Percentiles rank a stretch among this genome's conserved stretches.
Conservation (phyloP, 2,797 vertebrate genomes). For the Caiman crocodilus region DNA sequence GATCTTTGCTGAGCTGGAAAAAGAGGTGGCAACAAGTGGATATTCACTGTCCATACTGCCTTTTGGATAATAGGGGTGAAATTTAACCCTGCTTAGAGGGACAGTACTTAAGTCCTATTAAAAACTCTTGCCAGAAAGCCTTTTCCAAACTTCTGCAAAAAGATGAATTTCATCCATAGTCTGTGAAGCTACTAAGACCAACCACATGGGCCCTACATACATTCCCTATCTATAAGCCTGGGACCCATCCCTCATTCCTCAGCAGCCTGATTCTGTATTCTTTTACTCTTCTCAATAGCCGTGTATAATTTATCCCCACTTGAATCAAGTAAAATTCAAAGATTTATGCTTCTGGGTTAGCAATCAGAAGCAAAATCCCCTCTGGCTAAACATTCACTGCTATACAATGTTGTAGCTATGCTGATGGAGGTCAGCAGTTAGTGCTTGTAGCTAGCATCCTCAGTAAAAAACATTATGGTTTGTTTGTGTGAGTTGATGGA, state of each 20-base stretch:
- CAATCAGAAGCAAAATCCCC: constrained; percentile 53
- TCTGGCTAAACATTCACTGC: constrained; percentile 26
- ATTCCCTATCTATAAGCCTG: fast-evolving
- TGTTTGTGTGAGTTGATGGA: neutral
- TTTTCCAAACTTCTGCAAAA: neutral
- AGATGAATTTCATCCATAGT: neutral
- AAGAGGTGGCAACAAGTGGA: neutral
- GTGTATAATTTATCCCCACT: neutral
- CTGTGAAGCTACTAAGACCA: neutral
- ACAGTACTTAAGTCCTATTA: neutral
- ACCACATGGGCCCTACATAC: fast-evolving
- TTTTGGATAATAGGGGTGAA: neutral
- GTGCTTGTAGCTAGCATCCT: fast-evolving
- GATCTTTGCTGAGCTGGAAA: neutral
- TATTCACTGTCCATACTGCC: fast-evolving
- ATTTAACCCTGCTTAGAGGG: neutral
- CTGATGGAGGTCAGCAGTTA: neutral
- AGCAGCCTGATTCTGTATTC: fast-evolving
- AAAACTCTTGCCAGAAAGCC: neutral
- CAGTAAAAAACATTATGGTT: neutral
- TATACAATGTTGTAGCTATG: constrained; percentile 34
- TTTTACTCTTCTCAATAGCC: constrained; percentile 8
- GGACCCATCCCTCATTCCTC: neutral
- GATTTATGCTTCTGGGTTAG: constrained; percentile 46
- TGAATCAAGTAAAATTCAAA: neutral